Conservation (phyloP, 2,888 invertebrate species). For the Flexamia atlantica region DNA sequence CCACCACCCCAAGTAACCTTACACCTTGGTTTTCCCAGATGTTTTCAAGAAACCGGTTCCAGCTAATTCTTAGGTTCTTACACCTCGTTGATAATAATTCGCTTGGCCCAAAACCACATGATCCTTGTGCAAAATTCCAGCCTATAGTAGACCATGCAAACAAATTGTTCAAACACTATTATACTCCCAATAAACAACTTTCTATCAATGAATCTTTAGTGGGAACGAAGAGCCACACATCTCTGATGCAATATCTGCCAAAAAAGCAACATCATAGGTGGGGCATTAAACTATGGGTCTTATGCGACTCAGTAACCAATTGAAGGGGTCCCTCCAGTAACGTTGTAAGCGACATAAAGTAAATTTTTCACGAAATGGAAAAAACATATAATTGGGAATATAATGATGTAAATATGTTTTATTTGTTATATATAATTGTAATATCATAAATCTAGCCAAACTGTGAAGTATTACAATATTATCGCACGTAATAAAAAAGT, state of each 20-base stretch:
- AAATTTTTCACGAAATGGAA: too few relatives aligned
- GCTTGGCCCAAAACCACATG: not conserved
- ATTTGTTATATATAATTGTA: too few relatives aligned
- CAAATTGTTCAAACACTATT: not conserved
- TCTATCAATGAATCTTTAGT: not conserved
- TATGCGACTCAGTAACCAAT: slow-evolving; percentile 5
- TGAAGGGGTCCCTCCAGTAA: too few relatives aligned
- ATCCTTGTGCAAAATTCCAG: slow-evolving; percentile 1
- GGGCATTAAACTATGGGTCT: slow-evolving; percentile 12
- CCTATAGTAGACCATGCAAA: slow-evolving; percentile 11
- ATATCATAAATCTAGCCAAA: too few relatives aligned
- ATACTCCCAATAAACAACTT: not conserved
- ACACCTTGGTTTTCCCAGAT: slow-evolving; percentile 18
- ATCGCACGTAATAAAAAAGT: too few relatives aligned
- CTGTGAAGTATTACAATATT: too few relatives aligned
- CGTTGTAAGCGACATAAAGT: too few relatives aligned
- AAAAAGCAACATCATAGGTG: slow-evolving; percentile 42
- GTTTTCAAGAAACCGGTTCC: slow-evolving; percentile 23
- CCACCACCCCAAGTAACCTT: not conserved
- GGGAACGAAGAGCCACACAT: not conserved
- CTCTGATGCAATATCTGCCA: slow-evolving; percentile 8
- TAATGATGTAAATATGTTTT: too few relatives aligned
- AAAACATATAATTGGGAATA: too few relatives aligned
- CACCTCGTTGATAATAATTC: slow-evolving; percentile 12
- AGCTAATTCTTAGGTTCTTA: slow-evolving; percentile 3